Conservation (phyloP, 2,888 invertebrate genomes). For the Mechanitis mazaeus region DNA sequence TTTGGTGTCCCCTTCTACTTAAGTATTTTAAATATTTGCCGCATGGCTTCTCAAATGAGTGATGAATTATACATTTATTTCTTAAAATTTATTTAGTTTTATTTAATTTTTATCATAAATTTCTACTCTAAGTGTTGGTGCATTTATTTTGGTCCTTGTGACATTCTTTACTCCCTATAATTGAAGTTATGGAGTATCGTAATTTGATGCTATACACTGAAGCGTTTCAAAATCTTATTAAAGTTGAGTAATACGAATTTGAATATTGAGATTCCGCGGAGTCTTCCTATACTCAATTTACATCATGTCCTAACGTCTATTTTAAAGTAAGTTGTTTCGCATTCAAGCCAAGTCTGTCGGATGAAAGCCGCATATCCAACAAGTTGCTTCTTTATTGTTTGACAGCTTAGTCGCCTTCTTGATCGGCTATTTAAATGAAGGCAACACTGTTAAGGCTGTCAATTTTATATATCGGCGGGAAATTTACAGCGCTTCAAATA, state of each 20-base stretch:
- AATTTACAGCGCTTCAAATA: background rate
- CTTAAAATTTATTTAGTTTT: slow-evolving; percentile 35
- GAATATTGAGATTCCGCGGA: slow-evolving; percentile 15
- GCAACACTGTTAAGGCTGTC: slow-evolving; percentile 59
- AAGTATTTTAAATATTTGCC: slow-evolving; percentile 72
- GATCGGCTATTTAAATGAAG: slow-evolving; percentile 69
- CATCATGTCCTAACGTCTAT: slow-evolving; percentile 33
- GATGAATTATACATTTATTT: slow-evolving; percentile 68
- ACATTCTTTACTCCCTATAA: slow-evolving; percentile 10
- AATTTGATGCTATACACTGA: background rate
- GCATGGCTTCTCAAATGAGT: slow-evolving; percentile 64
- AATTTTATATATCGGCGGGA: slow-evolving; percentile 48
- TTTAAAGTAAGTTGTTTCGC: slow-evolving; percentile 46
- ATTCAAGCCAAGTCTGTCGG: slow-evolving; percentile 46
- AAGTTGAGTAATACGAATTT: slow-evolving; percentile 23
- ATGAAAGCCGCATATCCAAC: slow-evolving; percentile 54
- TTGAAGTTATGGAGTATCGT: no score
- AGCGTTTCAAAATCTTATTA: slow-evolving; percentile 18
- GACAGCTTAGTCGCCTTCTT: slow-evolving; percentile 54
- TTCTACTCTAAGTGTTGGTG: background rate
- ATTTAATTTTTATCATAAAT: slow-evolving; percentile 10
- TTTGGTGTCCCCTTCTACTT: slow-evolving; percentile 55
- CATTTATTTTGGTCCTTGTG: background rate
- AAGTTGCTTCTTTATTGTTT: slow-evolving; percentile 54
- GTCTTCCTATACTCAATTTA: slow-evolving; percentile 27